Percentiles rank a stretch among this genome's conserved stretches.
These are phyloP conservation scores for Idaea dimidiata DNA, from an alignment of 2,888 invertebrate genomes.

Conservation along the genomic window DNA sequence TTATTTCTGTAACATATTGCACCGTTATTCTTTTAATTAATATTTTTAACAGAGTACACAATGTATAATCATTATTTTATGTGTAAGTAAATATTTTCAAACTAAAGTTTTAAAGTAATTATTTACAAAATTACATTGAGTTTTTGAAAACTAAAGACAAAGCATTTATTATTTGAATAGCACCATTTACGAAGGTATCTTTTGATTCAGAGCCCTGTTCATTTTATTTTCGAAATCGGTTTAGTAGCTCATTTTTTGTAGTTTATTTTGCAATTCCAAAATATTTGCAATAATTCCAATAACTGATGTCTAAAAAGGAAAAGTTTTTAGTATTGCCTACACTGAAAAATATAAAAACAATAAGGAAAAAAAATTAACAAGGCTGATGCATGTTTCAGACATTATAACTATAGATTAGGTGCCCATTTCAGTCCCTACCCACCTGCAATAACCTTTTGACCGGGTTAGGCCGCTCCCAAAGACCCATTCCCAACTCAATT, in stretches of 20 bases:
- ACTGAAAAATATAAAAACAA: too few species aligned
- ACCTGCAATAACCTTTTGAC: background rate
- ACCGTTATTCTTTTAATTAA: conserved; percentile 7
- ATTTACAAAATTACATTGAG: background rate
- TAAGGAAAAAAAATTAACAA: too few species aligned
- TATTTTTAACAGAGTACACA: background rate
- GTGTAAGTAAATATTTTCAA: conserved; percentile 1
- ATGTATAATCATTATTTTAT: background rate
- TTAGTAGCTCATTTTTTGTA: too few species aligned
- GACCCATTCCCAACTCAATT: background rate
- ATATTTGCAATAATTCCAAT: too few species aligned
- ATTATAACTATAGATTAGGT: too few species aligned
- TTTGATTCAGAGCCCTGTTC: too few species aligned
- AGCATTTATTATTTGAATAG: background rate
- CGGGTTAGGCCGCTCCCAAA: background rate
- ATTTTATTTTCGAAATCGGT: too few species aligned
- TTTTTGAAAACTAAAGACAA: background rate
- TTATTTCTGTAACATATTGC: conserved; percentile 9
- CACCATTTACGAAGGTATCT: background rate
- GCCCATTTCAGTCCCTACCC: background rate
- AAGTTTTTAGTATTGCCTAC: too few species aligned
- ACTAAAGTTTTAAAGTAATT: background rate
- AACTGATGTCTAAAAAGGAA: too few species aligned
- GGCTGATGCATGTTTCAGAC: too few species aligned
- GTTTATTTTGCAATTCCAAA: too few species aligned